phyloP scores from a whole-genome alignment of 2,113 vertebrate genomes.

The Hymenochirus boettgeri region DNA sequence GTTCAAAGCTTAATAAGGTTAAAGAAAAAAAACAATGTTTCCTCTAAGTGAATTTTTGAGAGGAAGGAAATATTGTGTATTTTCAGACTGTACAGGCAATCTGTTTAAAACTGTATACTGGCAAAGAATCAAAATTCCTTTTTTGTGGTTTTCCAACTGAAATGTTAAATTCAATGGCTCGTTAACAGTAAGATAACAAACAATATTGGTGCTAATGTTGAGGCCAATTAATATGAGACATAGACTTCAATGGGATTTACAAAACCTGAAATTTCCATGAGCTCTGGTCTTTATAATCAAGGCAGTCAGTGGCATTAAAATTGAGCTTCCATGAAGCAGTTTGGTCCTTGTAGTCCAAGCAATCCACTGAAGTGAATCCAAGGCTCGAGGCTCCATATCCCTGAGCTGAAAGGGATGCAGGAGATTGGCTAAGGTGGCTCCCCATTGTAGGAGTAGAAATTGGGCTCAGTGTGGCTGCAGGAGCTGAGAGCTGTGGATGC shows the following conservation, averaged over 20 bases:
- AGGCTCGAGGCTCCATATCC: slow-evolving; percentile 71
- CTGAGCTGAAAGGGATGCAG: slow-evolving; percentile 70
- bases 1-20: too few relatives aligned
- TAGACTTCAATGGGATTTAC: slow-evolving; percentile 48
- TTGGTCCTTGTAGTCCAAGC: slow-evolving; percentile 82
- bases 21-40: neutral
- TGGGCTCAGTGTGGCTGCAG: slow-evolving; percentile 74
- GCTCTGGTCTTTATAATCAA: slow-evolving; percentile 87
- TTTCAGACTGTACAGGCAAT: neutral
- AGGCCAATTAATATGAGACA: neutral
- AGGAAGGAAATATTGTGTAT: neutral
- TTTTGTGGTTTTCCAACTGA: neutral
- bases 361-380: slow-evolving; percentile 73
- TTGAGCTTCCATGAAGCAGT: slow-evolving; percentile 77
- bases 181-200: too few relatives aligned
- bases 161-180: neutral
- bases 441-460: slow-evolving; percentile 72
- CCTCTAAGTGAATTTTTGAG: neutral
- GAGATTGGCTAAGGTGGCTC: slow-evolving; percentile 71
- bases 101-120: neutral
- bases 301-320: slow-evolving; percentile 76
- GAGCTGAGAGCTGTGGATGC: slow-evolving; percentile 75
- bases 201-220: neutral
- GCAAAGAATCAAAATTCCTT: neutral
- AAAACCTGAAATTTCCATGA: slow-evolving; percentile 89